A percentile compares a stretch with the other conserved stretches of the same genome.
Conservation (phyloP, 1,140 invertebrate genomes). For the Caenorhabditis briggsae region DNA sequence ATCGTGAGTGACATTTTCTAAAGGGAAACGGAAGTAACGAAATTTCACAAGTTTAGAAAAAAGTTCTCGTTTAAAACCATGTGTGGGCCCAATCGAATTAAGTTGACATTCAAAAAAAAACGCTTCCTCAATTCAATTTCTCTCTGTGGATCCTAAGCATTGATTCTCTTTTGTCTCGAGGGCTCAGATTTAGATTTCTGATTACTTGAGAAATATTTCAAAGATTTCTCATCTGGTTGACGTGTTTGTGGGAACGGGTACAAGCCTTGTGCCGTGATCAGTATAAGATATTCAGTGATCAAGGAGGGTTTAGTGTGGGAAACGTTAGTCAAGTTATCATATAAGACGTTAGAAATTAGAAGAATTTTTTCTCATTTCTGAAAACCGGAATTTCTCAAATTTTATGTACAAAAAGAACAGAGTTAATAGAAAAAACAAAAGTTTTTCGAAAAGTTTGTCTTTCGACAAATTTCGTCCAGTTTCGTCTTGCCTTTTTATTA, state of each 20-base stretch:
- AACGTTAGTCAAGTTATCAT: no score
- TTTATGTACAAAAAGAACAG: no score
- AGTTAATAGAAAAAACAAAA: no score
- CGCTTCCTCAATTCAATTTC: neutral
- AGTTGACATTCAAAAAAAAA: conserved; percentile 19
- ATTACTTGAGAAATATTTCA: neutral
- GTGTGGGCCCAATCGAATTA: neutral
- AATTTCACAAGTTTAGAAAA: neutral
- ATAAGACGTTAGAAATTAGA: no score
- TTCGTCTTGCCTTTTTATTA: no score
- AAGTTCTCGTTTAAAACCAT: neutral
- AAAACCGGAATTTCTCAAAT: no score
- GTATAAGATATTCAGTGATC: neutral
- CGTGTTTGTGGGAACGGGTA: neutral
- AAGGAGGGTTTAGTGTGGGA: no score
- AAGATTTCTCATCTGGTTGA: neutral
- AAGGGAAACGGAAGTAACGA: neutral
- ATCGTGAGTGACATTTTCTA: neutral
- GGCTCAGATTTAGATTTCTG: neutral
- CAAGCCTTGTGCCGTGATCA: neutral
- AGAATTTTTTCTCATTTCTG: no score
- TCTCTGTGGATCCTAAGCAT: neutral
- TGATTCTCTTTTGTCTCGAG: neutral
- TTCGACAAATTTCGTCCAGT: no score
- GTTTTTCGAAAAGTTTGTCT: no score